Percentiles rank a stretch among this genome's conserved stretches.
Evolutionary conservation across 2,888 invertebrate species (phyloP).

Genomic region (Octonoba sinensis): DNA sequence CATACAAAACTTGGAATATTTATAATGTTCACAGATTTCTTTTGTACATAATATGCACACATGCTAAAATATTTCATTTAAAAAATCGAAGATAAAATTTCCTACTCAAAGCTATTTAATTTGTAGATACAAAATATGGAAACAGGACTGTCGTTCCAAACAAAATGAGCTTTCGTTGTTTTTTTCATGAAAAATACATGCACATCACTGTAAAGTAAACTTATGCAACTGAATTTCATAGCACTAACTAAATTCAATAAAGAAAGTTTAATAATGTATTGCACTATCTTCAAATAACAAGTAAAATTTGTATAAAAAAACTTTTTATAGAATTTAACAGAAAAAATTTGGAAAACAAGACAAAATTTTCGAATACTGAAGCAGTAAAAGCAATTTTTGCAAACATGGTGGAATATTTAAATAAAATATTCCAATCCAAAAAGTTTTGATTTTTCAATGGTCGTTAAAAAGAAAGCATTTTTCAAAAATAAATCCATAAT

Average conservation of each 20-base stretch:
- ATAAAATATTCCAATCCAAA: too few relatives aligned
- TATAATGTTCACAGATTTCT: conserved; percentile 37
- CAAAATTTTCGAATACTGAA: too few relatives aligned
- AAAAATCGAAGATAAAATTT: conserved; percentile 63
- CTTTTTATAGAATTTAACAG: neutral
- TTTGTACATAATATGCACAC: conserved; percentile 59
- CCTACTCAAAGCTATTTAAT: conserved; percentile 60
- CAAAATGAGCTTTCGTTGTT: conserved; percentile 1
- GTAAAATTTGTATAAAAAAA: neutral
- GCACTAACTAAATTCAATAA: neutral
- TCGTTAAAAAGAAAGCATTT: too few relatives aligned
- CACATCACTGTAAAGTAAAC: too few relatives aligned
- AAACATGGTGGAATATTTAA: too few relatives aligned
- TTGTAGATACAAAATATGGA: conserved; percentile 46
- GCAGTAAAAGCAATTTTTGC: too few relatives aligned
- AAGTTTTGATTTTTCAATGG: too few relatives aligned
- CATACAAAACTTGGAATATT: conserved; percentile 61
- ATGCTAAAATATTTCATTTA: conserved; percentile 61
- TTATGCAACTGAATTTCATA: too few relatives aligned
- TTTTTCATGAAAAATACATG: neutral
- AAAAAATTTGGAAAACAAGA: neutral
- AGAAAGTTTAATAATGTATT: neutral
- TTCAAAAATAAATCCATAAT: too few relatives aligned
- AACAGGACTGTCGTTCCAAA: conserved; percentile 40
- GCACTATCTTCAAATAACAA: neutral